Evolutionary conservation across 2,113 vertebrate genomes (phyloP), one percentile per base, ranked within the genome.

Genomic region (Cairina moschata): DNA sequence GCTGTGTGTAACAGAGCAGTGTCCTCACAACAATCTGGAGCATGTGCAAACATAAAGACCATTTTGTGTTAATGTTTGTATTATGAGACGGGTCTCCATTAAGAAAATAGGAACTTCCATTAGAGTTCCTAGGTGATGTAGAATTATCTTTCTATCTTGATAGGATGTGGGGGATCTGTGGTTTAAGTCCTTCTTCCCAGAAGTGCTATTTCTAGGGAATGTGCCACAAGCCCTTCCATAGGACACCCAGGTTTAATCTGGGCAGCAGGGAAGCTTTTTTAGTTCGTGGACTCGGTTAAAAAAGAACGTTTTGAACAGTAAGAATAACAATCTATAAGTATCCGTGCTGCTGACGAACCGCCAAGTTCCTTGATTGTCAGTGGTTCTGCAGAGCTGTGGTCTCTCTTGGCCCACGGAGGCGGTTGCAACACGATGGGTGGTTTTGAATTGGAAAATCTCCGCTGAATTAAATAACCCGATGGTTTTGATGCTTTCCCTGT

Each of bases 161-260:
- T 1, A 2, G 86, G 36, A 42, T 6, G 7, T 10, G 23, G 55
- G 17, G 36, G 21, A 22, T 31, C 29, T 36, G 42, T 20, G 28
- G 14, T 16, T 58, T 1, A 18, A 59, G 34, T 58, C 81, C n/a
- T 75, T 13, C n/a, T 72, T 71, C 72, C 81, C 58, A 22, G 42
- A 60, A 40, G 0, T 10, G 36, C 0, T 56, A 4, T 38, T 54
- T 40, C 6, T 4, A 8, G 40, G 77, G 71, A 65, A 60, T 0
- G 12, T 11, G 3, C 31, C n/a, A 56, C 65, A 40, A 60, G 60
- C n/a, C 17, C 31, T 13, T 7, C 25, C 25, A 2, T 0, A 4
- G 69, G 34, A 46, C 0, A 0, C 32, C 6, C 50, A 7, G 52
- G 25, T 16, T 78, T 25, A 20, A 3, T n/a, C 17, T 8, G 69